Evolutionary conservation across 2,113 vertebrate genomes (phyloP).

Genomic region (Lichenostomus cassidix): DNA sequence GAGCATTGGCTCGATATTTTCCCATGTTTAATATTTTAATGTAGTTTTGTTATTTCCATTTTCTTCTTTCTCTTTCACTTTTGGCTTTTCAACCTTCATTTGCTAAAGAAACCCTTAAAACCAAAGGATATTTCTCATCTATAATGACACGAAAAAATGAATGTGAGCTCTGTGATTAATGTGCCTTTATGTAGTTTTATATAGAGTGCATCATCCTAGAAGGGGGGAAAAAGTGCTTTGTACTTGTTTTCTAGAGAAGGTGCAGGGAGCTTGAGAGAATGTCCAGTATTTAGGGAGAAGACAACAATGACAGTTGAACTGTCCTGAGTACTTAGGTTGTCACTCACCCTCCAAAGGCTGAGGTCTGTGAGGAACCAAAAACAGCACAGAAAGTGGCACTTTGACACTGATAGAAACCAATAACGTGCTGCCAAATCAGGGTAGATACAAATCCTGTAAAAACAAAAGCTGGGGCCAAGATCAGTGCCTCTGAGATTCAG

Average conservation of each 20-base stretch:
- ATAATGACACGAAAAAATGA: neutral
- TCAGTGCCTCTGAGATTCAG: neutral
- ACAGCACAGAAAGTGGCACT: neutral
- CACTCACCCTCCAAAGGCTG: neutral
- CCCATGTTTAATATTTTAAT: slow-evolving; percentile 20
- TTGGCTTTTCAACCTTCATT: neutral
- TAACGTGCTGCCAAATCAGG: neutral
- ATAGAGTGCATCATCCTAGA: neutral
- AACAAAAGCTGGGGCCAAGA: neutral
- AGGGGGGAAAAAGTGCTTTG: neutral
- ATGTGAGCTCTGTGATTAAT: slow-evolving; percentile 19
- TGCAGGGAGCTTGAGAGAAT: neutral
- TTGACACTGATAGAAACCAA: neutral
- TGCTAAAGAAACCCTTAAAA: slow-evolving; percentile 18
- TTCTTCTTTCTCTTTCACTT: neutral
- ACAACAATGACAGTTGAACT: neutral
- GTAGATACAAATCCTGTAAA: neutral
- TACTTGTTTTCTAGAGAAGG: neutral
- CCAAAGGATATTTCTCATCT: neutral
- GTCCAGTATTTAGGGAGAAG: neutral
- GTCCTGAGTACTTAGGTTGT: neutral
- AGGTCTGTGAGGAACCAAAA: neutral
- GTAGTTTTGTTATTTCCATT: neutral
- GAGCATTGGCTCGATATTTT: neutral
- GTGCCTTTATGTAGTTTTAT: neutral